Evolutionary conservation across 2,113 vertebrate species (phyloP), one percentile per base, ranked within the genome.

Genomic region (Sardina pilchardus): DNA sequence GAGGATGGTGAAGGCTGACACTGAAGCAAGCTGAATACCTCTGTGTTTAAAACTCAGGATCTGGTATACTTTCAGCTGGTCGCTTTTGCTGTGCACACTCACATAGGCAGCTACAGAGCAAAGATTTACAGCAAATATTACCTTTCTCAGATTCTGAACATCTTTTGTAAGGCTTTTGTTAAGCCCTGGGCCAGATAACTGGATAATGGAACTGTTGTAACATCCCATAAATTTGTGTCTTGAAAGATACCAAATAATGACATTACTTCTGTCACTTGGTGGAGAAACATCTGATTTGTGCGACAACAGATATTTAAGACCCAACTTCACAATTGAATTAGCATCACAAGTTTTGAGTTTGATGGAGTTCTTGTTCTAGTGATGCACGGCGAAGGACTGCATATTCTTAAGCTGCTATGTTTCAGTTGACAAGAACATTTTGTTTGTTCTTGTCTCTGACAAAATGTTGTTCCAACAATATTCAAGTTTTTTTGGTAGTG

Each of bases 1-100:
- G 84, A 42, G 56, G 84, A 50, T 82, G 78, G 30, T 24, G 50
- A 85, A 19, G 59, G 83, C 5, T 88, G 81, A 89, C 42, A 39
- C 7, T 36, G 30, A 21, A 24, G 34, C 30, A 16, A 24, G 53
- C 12, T 36, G 8, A n/a, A 6, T 0, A 1, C 30, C 48, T 17
- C 30, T 56, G 36, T 67, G 7, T 21, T 47, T 34, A 19, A 43
- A 12, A 39, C 71, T 36, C 30, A 36, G 67, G 67, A 34, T 26
- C 71, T 17, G 14, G 71, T 36, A 17, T 36, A 34, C 2, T 12
- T 53, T 17, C 16, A 14, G 50, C 48, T 1, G 48, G 48, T 50
- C 4, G 39, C 39, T 42, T 42, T 42, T 42, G 39, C 39, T 50
- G 12, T 16, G 48, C 17, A 24, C 19, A 24, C 24, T 59, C 19